Percentiles rank a stretch among this genome's conserved stretches.
These are phyloP conservation scores for Orius insidiosus DNA, from an alignment of 1,140 invertebrate genomes.

Conservation along the genomic window DNA sequence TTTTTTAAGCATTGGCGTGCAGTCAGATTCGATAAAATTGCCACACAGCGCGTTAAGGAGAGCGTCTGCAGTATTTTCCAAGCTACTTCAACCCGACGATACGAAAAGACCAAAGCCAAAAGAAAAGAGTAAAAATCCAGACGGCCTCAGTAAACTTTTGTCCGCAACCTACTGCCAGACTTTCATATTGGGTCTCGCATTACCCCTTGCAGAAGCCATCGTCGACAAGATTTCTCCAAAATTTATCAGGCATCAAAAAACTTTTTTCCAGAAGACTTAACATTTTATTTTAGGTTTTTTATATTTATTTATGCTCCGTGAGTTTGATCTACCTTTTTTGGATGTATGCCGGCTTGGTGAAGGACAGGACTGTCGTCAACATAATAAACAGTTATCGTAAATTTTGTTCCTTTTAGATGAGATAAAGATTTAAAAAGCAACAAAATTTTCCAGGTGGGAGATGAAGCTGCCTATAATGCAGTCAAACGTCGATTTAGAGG, in stretches of 20 bases:
- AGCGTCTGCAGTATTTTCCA: neutral
- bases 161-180: neutral
- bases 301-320: conserved; percentile 1
- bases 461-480: neutral
- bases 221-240: neutral
- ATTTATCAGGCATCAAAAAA: no score
- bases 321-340: conserved; percentile 3
- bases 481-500: conserved; percentile 3
- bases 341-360: conserved; percentile 4
- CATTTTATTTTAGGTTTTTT: neutral
- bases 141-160: neutral
- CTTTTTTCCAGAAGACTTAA: no score
- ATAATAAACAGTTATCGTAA: conserved; percentile 4
- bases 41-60: neutral
- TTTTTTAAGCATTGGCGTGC: no score
- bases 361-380: conserved; percentile 1
- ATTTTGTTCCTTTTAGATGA: neutral
- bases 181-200: neutral
- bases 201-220: neutral
- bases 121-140: neutral
- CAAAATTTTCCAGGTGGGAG: neutral
- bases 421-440: no score
- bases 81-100: neutral
- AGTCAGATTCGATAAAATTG: no score
- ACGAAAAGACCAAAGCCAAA: neutral